Evolutionary conservation across 2,888 invertebrate genomes (phyloP).

Genomic region (Tetranychus truncatus): DNA sequence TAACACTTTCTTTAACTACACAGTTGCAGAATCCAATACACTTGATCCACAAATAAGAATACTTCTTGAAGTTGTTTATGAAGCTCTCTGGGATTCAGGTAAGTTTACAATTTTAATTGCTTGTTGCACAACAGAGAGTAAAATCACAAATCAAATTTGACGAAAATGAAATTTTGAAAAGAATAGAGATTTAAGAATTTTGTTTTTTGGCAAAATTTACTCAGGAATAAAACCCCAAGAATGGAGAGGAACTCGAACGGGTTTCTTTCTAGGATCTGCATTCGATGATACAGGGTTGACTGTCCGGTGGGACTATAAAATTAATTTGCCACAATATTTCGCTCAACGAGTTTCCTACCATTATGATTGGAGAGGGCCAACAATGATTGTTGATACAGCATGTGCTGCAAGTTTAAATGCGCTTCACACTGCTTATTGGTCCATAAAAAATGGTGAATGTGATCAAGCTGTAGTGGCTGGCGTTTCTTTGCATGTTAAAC

Average conservation of each 20-base stretch:
- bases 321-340: constrained; percentile 7
- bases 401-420: constrained; percentile 22
- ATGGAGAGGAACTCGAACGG: constrained; percentile 35
- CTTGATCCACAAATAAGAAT: constrained; percentile 76
- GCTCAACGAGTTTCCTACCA: constrained; percentile 5
- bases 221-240: constrained; percentile 35
- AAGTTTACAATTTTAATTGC: background rate
- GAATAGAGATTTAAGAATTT: background rate
- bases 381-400: constrained; percentile 21
- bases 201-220: background rate
- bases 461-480: constrained; percentile 40
- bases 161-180: background rate
- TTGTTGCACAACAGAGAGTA: background rate
- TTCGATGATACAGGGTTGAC: constrained; percentile 32
- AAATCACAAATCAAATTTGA: background rate
- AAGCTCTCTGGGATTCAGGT: constrained; percentile 71
- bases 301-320: background rate
- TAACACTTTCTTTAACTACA: constrained; percentile 69
- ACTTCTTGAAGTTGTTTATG: constrained; percentile 5
- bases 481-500: constrained; percentile 36
- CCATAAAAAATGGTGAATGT: constrained; percentile 44
- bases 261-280: constrained; percentile 38
- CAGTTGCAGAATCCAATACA: constrained; percentile 66
- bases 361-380: constrained; percentile 61
- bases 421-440: constrained; percentile 35